These are phyloP conservation scores for Columbina picui DNA, from an alignment of 2,113 vertebrate species.

Conservation along the genomic window DNA sequence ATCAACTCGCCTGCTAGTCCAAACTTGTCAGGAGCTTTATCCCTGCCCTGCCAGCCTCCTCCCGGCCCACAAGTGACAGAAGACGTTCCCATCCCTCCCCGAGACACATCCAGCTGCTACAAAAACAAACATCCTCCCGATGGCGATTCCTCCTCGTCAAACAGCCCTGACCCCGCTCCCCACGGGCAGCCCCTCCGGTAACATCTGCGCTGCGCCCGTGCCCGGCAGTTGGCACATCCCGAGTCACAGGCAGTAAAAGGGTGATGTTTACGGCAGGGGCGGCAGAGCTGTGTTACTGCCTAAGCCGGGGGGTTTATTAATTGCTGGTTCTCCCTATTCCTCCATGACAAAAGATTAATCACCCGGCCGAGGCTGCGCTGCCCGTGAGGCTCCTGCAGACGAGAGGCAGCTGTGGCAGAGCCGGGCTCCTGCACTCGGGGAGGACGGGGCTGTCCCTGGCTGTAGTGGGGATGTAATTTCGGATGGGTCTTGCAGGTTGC, in stretches of 20 bases:
- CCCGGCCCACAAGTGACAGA: conserved; percentile 61
- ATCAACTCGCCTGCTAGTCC: conserved; percentile 75
- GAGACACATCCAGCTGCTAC: conserved; percentile 57
- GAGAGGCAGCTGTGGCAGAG: conserved; percentile 50
- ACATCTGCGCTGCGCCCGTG: conserved; percentile 15
- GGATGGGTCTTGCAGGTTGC: neutral
- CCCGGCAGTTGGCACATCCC: conserved; percentile 2
- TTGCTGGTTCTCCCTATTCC: neutral
- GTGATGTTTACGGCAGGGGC: neutral
- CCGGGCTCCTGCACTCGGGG: neutral
- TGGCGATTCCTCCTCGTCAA: conserved; percentile 47
- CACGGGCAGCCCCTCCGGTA: neutral
- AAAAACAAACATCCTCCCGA: conserved; percentile 68
- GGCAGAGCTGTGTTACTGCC: neutral
- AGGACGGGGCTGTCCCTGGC: rapidly evolving
- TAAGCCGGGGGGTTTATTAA: neutral
- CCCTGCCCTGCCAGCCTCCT: conserved; percentile 64
- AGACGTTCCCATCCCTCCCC: conserved; percentile 65
- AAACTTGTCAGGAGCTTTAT: conserved; percentile 77
- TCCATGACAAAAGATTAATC: conserved; percentile 42
- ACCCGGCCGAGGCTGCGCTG: neutral
- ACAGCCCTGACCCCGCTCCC: conserved; percentile 40
- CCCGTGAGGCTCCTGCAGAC: conserved; percentile 40
- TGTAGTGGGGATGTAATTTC: rapidly evolving
- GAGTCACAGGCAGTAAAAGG: neutral